These are phyloP conservation scores for Bucco capensis DNA, from an alignment of 2,113 vertebrate species.

Conservation along the genomic window DNA sequence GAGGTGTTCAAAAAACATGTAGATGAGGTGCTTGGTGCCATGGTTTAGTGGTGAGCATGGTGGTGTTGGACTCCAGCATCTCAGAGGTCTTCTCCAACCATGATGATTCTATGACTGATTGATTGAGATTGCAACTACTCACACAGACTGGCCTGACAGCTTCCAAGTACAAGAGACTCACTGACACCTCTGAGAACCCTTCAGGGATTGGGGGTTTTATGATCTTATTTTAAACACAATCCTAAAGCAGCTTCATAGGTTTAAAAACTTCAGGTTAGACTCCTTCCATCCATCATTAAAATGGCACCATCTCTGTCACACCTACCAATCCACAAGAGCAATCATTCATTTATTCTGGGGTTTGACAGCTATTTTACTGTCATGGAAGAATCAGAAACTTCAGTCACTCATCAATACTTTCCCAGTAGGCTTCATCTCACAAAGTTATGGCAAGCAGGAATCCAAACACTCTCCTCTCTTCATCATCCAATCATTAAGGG, in stretches of 20 bases:
- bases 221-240: not conserved
- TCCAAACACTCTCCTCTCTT: not conserved
- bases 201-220: too few relatives aligned
- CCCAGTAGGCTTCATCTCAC: not conserved
- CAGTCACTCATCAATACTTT: not conserved
- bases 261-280: not conserved
- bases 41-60: too few relatives aligned
- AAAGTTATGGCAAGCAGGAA: not conserved
- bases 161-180: not conserved
- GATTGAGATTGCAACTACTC: not conserved
- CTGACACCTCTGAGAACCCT: not conserved
- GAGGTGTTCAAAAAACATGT: too few relatives aligned
- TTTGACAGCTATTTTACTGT: not conserved
- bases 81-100: too few relatives aligned
- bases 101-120: too few relatives aligned
- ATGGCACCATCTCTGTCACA: not conserved
- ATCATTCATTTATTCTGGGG: not conserved
- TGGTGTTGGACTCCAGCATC: too few relatives aligned
- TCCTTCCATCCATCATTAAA: not conserved
- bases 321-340: not conserved
- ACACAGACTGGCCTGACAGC: not conserved
- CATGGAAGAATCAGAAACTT: not conserved
- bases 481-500: too few relatives aligned
- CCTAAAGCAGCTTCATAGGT: not conserved
- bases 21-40: too few relatives aligned